These are phyloP conservation scores for Thymallus thymallus DNA, from an alignment of 2,113 vertebrate species.

Conservation along the genomic window DNA sequence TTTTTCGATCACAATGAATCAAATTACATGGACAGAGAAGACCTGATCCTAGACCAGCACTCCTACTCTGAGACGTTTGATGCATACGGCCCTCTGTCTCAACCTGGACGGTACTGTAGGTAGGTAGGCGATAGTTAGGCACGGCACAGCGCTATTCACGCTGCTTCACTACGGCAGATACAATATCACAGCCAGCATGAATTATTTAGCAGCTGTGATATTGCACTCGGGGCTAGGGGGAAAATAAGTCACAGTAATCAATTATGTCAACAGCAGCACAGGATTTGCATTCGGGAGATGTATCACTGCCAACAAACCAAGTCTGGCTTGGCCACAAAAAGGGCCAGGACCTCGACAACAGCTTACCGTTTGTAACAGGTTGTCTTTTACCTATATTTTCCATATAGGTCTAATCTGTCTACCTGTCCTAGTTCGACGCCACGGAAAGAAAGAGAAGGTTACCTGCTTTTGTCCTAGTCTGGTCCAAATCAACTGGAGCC, in stretches of 20 bases:
- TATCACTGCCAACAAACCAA: too few species aligned
- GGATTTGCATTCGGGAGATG: not conserved
- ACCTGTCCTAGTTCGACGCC: slow-evolving; percentile 1
- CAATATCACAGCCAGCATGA: slow-evolving; percentile 47
- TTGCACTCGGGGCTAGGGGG: slow-evolving; percentile 38
- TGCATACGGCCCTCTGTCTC: slow-evolving; percentile 12
- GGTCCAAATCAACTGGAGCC: slow-evolving; percentile 10
- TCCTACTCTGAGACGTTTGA: too few species aligned
- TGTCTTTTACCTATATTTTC: not conserved
- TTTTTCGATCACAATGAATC: too few species aligned
- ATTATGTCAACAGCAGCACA: slow-evolving; percentile 32
- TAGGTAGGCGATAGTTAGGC: not conserved
- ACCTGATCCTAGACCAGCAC: too few species aligned
- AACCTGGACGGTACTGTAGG: slow-evolving; percentile 14
- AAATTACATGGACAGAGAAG: too few species aligned
- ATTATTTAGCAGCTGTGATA: slow-evolving; percentile 61
- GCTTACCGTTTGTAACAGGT: not conserved
- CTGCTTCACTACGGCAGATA: slow-evolving; percentile 33
- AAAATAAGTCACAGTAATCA: slow-evolving; percentile 53
- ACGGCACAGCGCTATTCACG: slow-evolving; percentile 10
- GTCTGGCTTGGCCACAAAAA: too few species aligned
- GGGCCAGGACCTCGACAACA: not conserved
- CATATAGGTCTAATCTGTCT: not conserved
- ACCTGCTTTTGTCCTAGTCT: not conserved
- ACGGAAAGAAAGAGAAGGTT: not conserved